Evolutionary conservation across 1,140 invertebrate species (phyloP), one percentile per base, ranked within the genome.

Genomic region (Aplysia californica): DNA sequence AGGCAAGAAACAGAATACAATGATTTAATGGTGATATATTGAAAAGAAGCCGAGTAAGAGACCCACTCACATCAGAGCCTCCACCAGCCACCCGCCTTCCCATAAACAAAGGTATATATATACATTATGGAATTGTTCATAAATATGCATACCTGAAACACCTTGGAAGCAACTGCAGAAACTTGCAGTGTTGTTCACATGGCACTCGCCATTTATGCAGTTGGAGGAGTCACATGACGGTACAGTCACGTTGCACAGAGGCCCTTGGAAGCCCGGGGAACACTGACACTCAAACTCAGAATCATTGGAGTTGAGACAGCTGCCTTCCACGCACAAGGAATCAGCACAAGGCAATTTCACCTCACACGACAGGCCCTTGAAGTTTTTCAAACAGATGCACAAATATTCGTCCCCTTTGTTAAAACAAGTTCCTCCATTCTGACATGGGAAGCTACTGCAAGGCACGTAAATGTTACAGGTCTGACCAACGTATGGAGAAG

Each of bases 361-460:
- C 64, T 85, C 80, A 76, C 87, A 88, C 31, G 74, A 76, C 3
- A 36, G 55, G 0, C 83, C 83, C 39, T 67, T 77, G 58, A 74
- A 83, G 23, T 75, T 72, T 3, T 58, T 38, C 18, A 65, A n/a
- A 69, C 84, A 86, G 50, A 66, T 75, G 66, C 84, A 86, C 0
- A 39, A 1, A 68, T 79, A 81, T 5, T 66, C 41, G 26, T 68
- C 68, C n/a, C 58, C 56, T 82, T 93, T 91, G 85, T 96, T 95
- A 23, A 95, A 91, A 90, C 97, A 98, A 56, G 94, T 95, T 23
- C 94, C 96, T 18, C 96, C 96, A 90, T 98, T 96, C 65, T 93
- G 91, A 88, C 97, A 98, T 0, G 95, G 93, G 80, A 94, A 93
- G 33, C 76, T 80, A 21, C 71, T 73, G 73, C 85, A 86, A 1